These are phyloP conservation scores for Laupala kohalensis DNA, from an alignment of 1,140 invertebrate species.

Conservation along the genomic window DNA sequence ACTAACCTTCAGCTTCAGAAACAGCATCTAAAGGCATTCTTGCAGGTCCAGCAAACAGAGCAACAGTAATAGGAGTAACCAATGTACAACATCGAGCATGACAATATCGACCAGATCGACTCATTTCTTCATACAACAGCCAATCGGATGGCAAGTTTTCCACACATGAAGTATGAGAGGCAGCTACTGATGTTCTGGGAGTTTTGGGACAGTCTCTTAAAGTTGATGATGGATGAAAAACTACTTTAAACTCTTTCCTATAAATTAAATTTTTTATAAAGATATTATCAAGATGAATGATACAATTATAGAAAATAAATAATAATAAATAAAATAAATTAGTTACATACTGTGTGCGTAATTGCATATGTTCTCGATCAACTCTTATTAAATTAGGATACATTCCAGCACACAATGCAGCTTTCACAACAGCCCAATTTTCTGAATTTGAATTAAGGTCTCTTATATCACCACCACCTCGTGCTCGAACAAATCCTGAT, in stretches of 20 bases:
- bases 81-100: conserved; percentile 61
- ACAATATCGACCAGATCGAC: conserved; percentile 44
- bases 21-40: conserved; percentile 47
- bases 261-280: neutral
- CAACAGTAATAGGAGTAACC: conserved; percentile 65
- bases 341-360: conserved; percentile 47
- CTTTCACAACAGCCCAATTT: conserved; percentile 86
- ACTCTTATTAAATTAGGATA: conserved; percentile 77
- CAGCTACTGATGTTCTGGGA: conserved; percentile 24
- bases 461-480: conserved; percentile 59
- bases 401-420: conserved; percentile 67
- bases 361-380: conserved; percentile 38
- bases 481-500: conserved; percentile 63
- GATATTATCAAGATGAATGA: neutral
- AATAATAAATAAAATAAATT: no score
- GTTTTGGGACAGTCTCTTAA: conserved; percentile 35
- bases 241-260: conserved; percentile 58
- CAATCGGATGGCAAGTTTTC: conserved; percentile 57
- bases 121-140: conserved; percentile 75
- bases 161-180: conserved; percentile 30
- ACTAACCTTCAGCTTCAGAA: conserved; percentile 24
- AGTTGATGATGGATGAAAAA: conserved; percentile 61
- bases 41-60: conserved; percentile 59
- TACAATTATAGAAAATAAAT: no score
- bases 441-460: conserved; percentile 74